Evolutionary conservation across 2,797 vertebrate genomes (phyloP).

Genomic region (Chelonia mydas): DNA sequence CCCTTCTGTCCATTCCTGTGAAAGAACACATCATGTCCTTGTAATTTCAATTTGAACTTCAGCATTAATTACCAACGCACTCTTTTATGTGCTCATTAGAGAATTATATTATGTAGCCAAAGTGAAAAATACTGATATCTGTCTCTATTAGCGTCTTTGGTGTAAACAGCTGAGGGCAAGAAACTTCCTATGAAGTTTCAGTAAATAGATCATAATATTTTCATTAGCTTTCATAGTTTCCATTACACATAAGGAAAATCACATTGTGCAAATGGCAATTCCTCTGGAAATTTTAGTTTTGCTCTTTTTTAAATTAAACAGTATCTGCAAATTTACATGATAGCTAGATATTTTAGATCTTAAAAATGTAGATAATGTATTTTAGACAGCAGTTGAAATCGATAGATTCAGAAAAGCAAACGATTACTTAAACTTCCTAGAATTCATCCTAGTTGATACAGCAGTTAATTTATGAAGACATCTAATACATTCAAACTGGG

Average conservation of each 20-base stretch:
- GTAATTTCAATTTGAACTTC: slow-evolving; percentile 49
- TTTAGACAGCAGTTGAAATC: neutral
- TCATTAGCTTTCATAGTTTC: slow-evolving; percentile 17
- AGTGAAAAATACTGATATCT: slow-evolving; percentile 21
- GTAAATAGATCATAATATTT: slow-evolving; percentile 14
- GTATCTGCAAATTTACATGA: neutral
- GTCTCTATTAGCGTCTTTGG: slow-evolving; percentile 15
- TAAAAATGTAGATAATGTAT: neutral
- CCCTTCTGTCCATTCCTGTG: neutral
- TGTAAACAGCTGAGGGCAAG: slow-evolving; percentile 30
- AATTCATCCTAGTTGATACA: neutral
- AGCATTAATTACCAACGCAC: slow-evolving; percentile 24
- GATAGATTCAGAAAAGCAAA: neutral
- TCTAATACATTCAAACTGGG: accelerated
- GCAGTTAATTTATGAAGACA: neutral
- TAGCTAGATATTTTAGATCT: neutral
- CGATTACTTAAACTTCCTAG: neutral
- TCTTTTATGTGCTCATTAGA: slow-evolving; percentile 30
- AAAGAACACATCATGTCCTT: slow-evolving; percentile 41
- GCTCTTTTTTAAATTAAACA: neutral
- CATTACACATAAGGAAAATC: neutral
- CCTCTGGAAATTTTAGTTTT: neutral
- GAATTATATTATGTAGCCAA: neutral
- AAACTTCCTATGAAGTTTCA: slow-evolving; percentile 25
- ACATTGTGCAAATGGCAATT: neutral